Evolutionary conservation across 1,140 invertebrate species (phyloP).

Genomic region (Drosophila yakuba): DNA sequence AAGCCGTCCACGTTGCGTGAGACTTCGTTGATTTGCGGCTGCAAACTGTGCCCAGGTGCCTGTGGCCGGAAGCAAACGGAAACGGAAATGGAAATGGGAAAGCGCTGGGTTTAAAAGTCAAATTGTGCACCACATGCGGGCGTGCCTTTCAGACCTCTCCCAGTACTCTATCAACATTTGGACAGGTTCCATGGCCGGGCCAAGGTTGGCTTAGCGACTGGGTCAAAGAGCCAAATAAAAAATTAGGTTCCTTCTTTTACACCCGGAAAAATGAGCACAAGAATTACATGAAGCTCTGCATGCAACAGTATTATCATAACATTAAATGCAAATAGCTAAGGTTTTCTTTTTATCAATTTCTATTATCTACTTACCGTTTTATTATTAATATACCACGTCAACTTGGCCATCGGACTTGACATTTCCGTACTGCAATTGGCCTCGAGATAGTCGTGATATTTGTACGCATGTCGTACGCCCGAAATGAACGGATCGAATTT

Average conservation of each 20-base stretch:
- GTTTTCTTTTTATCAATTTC: neutral
- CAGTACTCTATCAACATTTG: constrained; percentile 41
- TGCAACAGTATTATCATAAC: too few species aligned
- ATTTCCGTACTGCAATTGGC: constrained; percentile 85
- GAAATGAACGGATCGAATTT: constrained; percentile 84
- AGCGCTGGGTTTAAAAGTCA: constrained; percentile 17
- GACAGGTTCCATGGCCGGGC: constrained; percentile 23
- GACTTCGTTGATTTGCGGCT: constrained; percentile 81
- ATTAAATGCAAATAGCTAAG: too few species aligned
- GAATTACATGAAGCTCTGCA: too few species aligned
- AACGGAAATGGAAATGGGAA: constrained; percentile 13
- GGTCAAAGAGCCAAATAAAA: constrained; percentile 23
- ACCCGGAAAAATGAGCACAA: neutral
- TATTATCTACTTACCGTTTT: constrained; percentile 65
- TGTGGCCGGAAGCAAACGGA: constrained; percentile 30
- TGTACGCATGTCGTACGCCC: constrained; percentile 80
- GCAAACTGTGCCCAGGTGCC: constrained; percentile 65
- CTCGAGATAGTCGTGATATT: constrained; percentile 84
- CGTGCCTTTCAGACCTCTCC: constrained; percentile 9
- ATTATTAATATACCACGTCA: constrained; percentile 86
- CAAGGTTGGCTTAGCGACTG: constrained; percentile 3
- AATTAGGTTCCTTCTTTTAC: constrained; percentile 7
- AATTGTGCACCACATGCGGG: constrained; percentile 32
- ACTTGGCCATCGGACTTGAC: constrained; percentile 85
- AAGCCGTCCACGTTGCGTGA: constrained; percentile 74